A percentile compares a stretch with the other conserved stretches of the same genome.
Evolutionary conservation across 2,797 vertebrate genomes (phyloP).

Genomic region (Arrhamphus sclerolepis): DNA sequence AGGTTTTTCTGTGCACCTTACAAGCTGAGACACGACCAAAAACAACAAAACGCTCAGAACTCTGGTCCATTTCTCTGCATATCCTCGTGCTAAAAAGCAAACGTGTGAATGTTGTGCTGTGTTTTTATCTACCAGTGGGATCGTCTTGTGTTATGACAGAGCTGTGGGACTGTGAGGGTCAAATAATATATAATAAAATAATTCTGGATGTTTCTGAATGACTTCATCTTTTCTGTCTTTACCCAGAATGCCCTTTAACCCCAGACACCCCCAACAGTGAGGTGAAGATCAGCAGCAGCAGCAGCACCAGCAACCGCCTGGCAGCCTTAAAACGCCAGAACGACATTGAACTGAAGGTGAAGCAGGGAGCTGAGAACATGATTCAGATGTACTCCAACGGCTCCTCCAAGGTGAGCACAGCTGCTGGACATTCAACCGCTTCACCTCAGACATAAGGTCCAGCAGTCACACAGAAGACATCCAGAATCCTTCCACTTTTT

Average conservation of each 20-base stretch:
- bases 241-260: slow-evolving; percentile 90
- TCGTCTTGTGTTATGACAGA: not conserved
- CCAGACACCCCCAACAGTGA: slow-evolving; percentile 95
- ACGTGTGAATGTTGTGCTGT: not conserved
- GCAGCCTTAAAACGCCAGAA: slow-evolving; percentile 93
- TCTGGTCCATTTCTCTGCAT: not conserved
- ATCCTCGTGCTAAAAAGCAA: not conserved
- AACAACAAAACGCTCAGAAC: no score
- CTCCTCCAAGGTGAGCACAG: slow-evolving; percentile 87
- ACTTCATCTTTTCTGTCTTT: not conserved
- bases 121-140: no score
- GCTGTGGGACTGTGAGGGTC: slow-evolving; percentile 1
- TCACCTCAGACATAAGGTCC: not conserved
- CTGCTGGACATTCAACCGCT: not conserved
- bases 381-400: slow-evolving; percentile 98
- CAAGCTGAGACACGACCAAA: no score
- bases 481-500: no score
- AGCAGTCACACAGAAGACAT: not conserved
- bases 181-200: no score
- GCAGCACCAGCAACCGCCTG: slow-evolving; percentile 89
- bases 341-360: slow-evolving; percentile 97
- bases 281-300: slow-evolving; percentile 86
- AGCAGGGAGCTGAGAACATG: slow-evolving; percentile 98
- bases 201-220: slow-evolving; percentile 15
- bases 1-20: no score